Evolutionary conservation across 2,888 invertebrate species (phyloP).

Genomic region (Caenorhabditis japonica): DNA sequence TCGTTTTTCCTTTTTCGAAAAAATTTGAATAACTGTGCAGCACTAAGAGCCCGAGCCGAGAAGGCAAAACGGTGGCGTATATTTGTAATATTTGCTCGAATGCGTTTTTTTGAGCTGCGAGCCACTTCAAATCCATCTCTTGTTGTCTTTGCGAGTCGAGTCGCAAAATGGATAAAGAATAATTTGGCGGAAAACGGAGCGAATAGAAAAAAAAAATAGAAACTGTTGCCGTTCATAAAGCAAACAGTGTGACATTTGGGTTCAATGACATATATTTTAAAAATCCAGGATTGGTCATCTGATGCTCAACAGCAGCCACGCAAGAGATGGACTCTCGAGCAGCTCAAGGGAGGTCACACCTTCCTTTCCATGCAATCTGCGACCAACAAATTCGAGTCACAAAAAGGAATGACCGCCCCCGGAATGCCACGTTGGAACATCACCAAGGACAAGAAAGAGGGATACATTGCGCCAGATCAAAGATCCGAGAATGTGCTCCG

Average conservation of each 20-base stretch:
- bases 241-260: constrained; percentile 38
- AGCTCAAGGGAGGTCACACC: constrained; percentile 74
- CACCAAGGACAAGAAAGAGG: constrained; percentile 75
- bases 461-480: constrained; percentile 76
- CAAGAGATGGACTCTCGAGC: constrained; percentile 74
- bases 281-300: constrained; percentile 51
- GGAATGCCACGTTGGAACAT: constrained; percentile 76
- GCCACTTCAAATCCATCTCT: constrained; percentile 47
- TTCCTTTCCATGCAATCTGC: constrained; percentile 75
- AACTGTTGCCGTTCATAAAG: constrained; percentile 8
- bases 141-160: constrained; percentile 39
- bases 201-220: constrained; percentile 17
- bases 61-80: no score
- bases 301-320: constrained; percentile 50
- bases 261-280: not conserved
- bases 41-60: no score
- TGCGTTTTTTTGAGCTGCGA: constrained; percentile 40
- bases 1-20: no score
- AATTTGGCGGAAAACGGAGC: constrained; percentile 15
- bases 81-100: constrained; percentile 46
- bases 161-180: constrained; percentile 32
- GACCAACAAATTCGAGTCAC: constrained; percentile 77
- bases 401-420: constrained; percentile 75
- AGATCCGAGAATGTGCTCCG: constrained; percentile 74
- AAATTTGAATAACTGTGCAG: no score